Evolutionary conservation across 2,888 invertebrate species (phyloP), one percentile per base, ranked within the genome.

Genomic region (Ormyrus thymus): DNA sequence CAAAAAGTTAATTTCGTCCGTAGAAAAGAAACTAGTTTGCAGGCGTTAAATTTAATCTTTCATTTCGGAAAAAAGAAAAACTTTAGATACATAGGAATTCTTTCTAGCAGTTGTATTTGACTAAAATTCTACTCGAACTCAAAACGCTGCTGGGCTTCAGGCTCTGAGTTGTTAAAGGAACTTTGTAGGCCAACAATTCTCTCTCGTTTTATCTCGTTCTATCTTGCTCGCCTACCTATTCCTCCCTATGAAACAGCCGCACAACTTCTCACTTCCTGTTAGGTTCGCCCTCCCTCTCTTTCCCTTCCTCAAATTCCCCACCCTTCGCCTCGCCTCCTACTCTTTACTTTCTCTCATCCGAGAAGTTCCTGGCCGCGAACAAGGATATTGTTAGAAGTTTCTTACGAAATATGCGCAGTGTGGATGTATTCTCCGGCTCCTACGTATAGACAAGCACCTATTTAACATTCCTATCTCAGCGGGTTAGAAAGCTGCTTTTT

Each of bases 311-410:
- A 29, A 29, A 29, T 29, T 29, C 29, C 29, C 58, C 56, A 48
- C 53, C 64, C 45, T 11, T 10, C 8, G 59, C 46, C 51, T 45
- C 53, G 10, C 55, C 13, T 15, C 13, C 75, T 50, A 51, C 72
- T 76, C 77, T 71, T 76, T 78, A 78, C 80, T 69, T 76, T 78
- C 78, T 73, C 79, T 75, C 75, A 76, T 77, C 77, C 64, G 65
- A 81, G 79, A 85, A 85, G 82, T 85, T 86, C 73, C 75, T 81
- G 80, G 83, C 84, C 82, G 76, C 84, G 82, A 83, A 83, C 81
- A 82, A 81, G 81, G 85, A 85, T 86, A 86, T 86, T 86, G 86
- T 85, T 85, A 81, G 85, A 85, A 86, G 82, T 86, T 86, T 86
- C 86, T 84, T 84, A 83, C 84, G 82, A 85, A 82, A 83, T 85